Evolutionary conservation across 2,113 vertebrate species (phyloP).

Genomic region (Tonatia bakeri): DNA sequence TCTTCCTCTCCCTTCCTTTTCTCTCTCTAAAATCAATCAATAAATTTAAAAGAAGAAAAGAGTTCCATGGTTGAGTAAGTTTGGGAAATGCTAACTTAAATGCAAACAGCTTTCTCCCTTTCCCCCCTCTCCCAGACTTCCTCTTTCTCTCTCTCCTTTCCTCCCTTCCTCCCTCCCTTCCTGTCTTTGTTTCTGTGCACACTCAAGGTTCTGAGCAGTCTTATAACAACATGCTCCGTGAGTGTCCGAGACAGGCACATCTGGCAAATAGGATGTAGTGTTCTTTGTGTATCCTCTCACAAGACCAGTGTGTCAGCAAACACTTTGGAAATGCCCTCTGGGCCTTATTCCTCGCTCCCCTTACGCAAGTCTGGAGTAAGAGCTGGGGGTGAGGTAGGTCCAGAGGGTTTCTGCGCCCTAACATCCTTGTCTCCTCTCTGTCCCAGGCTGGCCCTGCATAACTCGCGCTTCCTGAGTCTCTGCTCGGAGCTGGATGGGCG

Average conservation of each 20-base stretch:
- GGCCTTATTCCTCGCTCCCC: background rate
- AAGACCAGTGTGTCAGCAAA: background rate
- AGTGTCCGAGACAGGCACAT: background rate
- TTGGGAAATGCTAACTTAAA: background rate
- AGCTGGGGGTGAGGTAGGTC: background rate
- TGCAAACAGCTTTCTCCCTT: background rate
- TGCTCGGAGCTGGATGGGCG: conserved; percentile 86
- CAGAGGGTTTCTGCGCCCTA: background rate
- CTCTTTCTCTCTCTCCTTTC: background rate
- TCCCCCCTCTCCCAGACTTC: background rate
- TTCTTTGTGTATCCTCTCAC: background rate
- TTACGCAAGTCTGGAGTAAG: background rate
- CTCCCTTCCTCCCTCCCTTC: no score
- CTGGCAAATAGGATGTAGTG: background rate
- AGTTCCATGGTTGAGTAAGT: background rate
- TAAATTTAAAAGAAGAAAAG: background rate
- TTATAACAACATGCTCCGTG: background rate
- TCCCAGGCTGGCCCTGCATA: conserved; percentile 88
- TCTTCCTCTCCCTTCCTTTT: no score
- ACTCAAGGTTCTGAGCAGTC: background rate
- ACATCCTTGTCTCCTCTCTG: background rate
- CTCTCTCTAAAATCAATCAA: no score
- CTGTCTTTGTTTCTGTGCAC: background rate
- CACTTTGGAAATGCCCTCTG: background rate
- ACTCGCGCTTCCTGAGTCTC: conserved; percentile 91